A percentile compares a stretch with the other conserved stretches of the same genome.
Conservation (phyloP, 1,140 invertebrate species). For the Tetramorium alpestre region DNA sequence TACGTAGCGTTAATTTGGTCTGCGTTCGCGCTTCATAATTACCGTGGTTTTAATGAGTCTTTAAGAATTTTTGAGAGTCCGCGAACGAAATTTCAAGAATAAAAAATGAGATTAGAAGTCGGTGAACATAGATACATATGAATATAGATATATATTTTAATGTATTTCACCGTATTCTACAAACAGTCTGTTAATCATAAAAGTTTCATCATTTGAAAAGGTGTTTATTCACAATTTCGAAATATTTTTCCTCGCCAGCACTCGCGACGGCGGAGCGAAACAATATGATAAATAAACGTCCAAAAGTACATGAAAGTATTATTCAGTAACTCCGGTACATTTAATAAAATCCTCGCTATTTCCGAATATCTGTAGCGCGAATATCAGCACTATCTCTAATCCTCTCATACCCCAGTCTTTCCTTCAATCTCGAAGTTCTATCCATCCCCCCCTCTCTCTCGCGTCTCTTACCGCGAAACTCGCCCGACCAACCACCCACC, state of each 20-base stretch:
- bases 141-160: neutral
- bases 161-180: neutral
- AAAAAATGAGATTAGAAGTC: neutral
- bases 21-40: slow-evolving; percentile 24
- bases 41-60: neutral
- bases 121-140: neutral
- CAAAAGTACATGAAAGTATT: slow-evolving; percentile 48
- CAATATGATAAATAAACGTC: slow-evolving; percentile 56
- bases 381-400: slow-evolving; percentile 74
- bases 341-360: slow-evolving; percentile 41
- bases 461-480: slow-evolving; percentile 55
- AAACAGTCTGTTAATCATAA: slow-evolving; percentile 24
- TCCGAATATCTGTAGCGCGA: slow-evolving; percentile 65
- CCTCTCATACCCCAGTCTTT: slow-evolving; percentile 62
- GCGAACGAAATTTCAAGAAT: no score
- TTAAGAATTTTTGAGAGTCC: neutral
- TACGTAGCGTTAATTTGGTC: neutral
- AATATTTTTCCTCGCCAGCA: slow-evolving; percentile 25
- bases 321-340: slow-evolving; percentile 34
- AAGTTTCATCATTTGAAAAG: slow-evolving; percentile 37
- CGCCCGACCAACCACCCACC: slow-evolving; percentile 17
- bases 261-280: slow-evolving; percentile 15
- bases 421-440: slow-evolving; percentile 75
- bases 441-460: slow-evolving; percentile 45
- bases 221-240: slow-evolving; percentile 37